phyloP scores from a whole-genome alignment of 2,888 invertebrate species.

The Campoplex capitator region DNA sequence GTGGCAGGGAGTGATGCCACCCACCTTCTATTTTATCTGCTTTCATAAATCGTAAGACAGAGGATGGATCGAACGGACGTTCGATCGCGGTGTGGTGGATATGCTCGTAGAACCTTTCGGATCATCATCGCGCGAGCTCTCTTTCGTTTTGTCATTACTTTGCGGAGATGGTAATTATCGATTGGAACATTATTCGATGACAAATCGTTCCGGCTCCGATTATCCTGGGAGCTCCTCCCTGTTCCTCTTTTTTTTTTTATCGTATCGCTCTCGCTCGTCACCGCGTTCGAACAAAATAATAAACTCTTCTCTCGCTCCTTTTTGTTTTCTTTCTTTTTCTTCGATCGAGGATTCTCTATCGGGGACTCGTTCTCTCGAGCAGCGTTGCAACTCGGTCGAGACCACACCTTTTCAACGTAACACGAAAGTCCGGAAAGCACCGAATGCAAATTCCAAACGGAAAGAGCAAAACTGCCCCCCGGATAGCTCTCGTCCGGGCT shows the following conservation, averaged over 20 bases:
- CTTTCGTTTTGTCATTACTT: background rate
- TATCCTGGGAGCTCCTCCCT: background rate
- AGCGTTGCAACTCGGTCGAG: background rate
- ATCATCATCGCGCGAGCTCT: background rate
- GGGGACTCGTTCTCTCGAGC: background rate
- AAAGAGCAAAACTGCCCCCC: background rate
- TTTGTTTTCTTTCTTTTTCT: background rate
- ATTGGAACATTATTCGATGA: background rate
- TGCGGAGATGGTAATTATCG: conserved; percentile 22
- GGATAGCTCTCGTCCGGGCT: background rate
- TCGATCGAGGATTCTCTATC: background rate
- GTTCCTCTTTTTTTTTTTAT: background rate
- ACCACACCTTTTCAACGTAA: conserved; percentile 11
- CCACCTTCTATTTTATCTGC: background rate
- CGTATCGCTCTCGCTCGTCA: background rate
- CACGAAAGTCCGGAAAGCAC: background rate
- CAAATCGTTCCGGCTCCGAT: conserved; percentile 11
- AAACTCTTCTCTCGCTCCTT: background rate
- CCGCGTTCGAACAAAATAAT: background rate
- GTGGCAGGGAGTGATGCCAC: background rate
- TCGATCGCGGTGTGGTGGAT: background rate
- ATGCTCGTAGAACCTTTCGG: background rate
- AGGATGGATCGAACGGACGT: background rate
- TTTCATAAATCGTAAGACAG: background rate
- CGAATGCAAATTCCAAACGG: background rate